phyloP scores from a whole-genome alignment of 2,113 vertebrate genomes.

The Muntiacus reevesi region DNA sequence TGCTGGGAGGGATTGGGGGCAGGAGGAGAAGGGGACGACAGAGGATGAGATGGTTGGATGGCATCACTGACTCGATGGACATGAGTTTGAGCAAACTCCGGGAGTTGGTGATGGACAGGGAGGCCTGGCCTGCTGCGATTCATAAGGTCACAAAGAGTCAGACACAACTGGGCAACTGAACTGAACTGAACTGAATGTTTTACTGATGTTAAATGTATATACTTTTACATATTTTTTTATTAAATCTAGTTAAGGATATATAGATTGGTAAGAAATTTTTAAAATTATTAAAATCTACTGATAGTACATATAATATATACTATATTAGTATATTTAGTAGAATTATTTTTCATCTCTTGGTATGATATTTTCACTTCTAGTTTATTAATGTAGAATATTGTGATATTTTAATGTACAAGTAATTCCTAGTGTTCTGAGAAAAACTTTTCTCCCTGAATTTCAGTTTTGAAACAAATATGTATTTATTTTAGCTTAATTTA shows the following conservation, averaged over 20 bases:
- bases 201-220: neutral
- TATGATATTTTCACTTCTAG: neutral
- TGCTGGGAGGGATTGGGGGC: no score
- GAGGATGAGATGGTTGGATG: no score
- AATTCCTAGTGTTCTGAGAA: neutral
- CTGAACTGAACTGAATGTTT: neutral
- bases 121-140: no score
- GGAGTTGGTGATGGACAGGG: no score
- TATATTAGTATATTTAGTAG: neutral
- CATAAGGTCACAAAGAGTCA: no score
- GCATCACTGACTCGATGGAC: no score
- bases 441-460: neutral
- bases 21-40: no score
- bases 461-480: neutral
- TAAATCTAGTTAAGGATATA: neutral
- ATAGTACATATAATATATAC: neutral
- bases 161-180: rapidly evolving
- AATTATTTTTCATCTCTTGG: neutral
- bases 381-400: neutral
- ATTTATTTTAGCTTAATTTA: neutral
- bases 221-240: neutral
- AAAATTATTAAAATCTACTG: neutral
- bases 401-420: neutral
- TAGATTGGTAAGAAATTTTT: neutral
- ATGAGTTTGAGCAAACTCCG: no score